These are phyloP conservation scores for Mormyrops boulengeri DNA, from an alignment of 2,797 vertebrate genomes.

Conservation along the genomic window DNA sequence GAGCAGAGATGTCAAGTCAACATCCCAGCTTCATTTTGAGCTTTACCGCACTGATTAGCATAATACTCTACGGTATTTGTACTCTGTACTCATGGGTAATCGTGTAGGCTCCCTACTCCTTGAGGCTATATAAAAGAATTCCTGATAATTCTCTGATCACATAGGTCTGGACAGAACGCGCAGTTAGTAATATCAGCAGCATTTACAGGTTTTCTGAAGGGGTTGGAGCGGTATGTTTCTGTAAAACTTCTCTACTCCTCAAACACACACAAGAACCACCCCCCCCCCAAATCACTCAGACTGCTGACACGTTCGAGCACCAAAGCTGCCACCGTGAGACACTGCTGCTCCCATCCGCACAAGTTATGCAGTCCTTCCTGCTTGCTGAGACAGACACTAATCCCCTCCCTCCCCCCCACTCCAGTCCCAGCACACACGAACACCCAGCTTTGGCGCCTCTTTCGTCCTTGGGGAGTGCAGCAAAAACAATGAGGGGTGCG, in stretches of 20 bases:
- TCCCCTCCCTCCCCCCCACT: neutral
- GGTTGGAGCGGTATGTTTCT: neutral
- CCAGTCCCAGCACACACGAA: neutral
- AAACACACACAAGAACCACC: neutral
- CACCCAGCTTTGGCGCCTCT: slow-evolving; percentile 49
- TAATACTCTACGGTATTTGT: neutral
- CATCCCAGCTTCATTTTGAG: neutral
- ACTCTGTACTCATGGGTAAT: neutral
- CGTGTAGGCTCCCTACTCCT: neutral
- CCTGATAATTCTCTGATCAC: neutral
- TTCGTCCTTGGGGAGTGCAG: slow-evolving; percentile 51
- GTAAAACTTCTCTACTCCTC: neutral
- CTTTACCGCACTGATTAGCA: neutral
- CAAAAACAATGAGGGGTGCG: slow-evolving; percentile 56
- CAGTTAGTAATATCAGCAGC: neutral
- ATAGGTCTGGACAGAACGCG: neutral
- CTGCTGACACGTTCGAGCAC: neutral
- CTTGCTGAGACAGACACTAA: neutral
- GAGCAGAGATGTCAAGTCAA: neutral
- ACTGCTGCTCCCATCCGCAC: neutral
- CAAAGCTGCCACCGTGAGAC: neutral
- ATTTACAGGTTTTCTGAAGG: neutral
- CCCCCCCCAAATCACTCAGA: neutral
- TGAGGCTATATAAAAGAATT: neutral
- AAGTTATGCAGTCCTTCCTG: neutral